Percentiles rank a stretch among this genome's conserved stretches.
phyloP scores from a whole-genome alignment of 2,797 vertebrate genomes.

The Tadarida brasiliensis region DNA sequence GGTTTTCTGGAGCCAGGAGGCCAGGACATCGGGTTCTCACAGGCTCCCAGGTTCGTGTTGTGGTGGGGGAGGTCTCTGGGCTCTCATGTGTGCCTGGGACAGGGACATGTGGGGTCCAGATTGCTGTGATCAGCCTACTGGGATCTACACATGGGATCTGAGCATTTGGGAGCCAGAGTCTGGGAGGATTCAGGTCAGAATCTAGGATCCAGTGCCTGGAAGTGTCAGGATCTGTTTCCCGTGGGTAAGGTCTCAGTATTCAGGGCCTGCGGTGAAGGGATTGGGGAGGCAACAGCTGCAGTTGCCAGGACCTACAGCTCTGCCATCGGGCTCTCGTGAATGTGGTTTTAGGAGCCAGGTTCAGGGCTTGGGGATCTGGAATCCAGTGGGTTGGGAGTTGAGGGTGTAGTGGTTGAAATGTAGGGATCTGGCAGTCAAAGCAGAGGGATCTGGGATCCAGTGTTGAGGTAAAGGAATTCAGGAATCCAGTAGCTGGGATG shows the following conservation, averaged over 20 bases:
- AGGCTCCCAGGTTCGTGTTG: not conserved
- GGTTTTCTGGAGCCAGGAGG: not conserved
- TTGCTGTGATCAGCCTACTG: not conserved
- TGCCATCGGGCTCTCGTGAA: accelerated
- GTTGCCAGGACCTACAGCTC: not conserved
- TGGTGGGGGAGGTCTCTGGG: not conserved
- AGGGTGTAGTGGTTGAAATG: not conserved
- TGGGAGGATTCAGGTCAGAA: not conserved
- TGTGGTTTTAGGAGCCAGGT: not conserved
- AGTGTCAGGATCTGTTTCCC: not conserved
- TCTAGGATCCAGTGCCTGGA: not conserved
- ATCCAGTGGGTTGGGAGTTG: not conserved
- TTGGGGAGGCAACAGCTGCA: not conserved
- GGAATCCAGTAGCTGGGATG: conserved; percentile 13
- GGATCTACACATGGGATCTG: not conserved
- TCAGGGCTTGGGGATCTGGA: conserved; percentile 3
- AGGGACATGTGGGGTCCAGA: accelerated
- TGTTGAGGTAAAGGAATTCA: conserved; percentile 12
- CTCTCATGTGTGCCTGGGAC: not conserved
- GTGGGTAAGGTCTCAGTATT: not conserved
- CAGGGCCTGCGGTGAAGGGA: not conserved
- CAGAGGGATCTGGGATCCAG: not conserved
- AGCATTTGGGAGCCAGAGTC: not conserved
- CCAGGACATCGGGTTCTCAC: not conserved
- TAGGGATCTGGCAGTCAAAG: not conserved